Evolutionary conservation across 1,140 invertebrate species (phyloP).

Genomic region (Sinonovacula constricta): DNA sequence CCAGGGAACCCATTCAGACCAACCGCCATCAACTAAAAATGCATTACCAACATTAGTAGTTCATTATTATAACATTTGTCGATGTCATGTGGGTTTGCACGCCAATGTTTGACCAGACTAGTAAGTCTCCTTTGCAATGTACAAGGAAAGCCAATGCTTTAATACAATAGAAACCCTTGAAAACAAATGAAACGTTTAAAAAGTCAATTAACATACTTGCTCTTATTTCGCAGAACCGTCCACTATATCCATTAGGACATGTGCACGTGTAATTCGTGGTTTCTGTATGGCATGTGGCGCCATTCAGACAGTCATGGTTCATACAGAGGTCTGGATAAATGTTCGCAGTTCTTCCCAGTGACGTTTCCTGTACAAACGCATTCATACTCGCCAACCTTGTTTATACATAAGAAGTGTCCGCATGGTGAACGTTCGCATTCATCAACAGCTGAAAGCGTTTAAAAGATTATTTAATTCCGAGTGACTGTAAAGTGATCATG

Average conservation of each 20-base stretch:
- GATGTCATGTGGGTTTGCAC: too few relatives aligned
- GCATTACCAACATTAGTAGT: too few relatives aligned
- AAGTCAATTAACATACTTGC: background rate
- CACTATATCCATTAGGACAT: background rate
- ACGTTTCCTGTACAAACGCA: background rate
- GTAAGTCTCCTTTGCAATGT: too few relatives aligned
- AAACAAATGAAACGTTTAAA: too few relatives aligned
- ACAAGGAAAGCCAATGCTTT: too few relatives aligned
- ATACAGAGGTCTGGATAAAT: background rate
- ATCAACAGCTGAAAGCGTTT: background rate
- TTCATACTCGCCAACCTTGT: background rate
- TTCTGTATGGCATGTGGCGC: background rate
- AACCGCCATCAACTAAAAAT: conserved; percentile 66
- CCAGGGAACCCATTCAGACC: conserved; percentile 85
- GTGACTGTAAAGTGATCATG: background rate
- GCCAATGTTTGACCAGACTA: too few relatives aligned
- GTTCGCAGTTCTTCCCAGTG: background rate
- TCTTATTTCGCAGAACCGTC: background rate
- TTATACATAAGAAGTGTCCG: background rate
- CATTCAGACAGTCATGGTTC: background rate
- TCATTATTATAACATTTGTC: too few relatives aligned
- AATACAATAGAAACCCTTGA: too few relatives aligned
- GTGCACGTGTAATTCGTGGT: background rate
- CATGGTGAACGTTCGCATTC: background rate
- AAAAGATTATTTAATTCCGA: background rate